phyloP scores from a whole-genome alignment of 2,888 invertebrate genomes.

The Megastigmus dorsalis region DNA sequence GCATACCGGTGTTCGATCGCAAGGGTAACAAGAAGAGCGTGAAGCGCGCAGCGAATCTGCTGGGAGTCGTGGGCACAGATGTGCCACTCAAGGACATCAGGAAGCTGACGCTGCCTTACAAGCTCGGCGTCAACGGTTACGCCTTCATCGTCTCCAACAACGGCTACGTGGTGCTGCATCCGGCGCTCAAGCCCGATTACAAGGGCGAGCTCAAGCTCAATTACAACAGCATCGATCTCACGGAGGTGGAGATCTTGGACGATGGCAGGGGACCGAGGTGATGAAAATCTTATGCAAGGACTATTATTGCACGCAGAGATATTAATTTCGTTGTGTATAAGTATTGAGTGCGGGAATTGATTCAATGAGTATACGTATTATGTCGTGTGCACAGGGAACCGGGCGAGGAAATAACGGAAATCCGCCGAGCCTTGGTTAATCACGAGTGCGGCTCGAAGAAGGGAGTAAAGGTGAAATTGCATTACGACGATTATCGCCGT shows the following conservation, averaged over 20 bases:
- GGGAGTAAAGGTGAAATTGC: slow-evolving; percentile 84
- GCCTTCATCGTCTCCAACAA: slow-evolving; percentile 98
- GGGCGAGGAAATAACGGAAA: slow-evolving; percentile 69
- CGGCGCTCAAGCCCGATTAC: slow-evolving; percentile 89
- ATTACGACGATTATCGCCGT: slow-evolving; percentile 90
- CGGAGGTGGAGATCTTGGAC: slow-evolving; percentile 93
- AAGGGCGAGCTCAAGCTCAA: slow-evolving; percentile 87
- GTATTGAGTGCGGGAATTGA: too few relatives aligned
- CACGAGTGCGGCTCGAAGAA: slow-evolving; percentile 81
- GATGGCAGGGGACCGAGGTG: slow-evolving; percentile 81
- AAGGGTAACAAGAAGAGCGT: slow-evolving; percentile 77
- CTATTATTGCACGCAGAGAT: too few relatives aligned
- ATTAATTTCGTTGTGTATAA: too few relatives aligned
- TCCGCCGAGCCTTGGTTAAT: slow-evolving; percentile 84
- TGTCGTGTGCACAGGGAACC: slow-evolving; percentile 62
- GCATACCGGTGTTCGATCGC: slow-evolving; percentile 93
- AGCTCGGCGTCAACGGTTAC: slow-evolving; percentile 97
- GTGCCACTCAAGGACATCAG: slow-evolving; percentile 94
- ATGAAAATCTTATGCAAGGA: too few relatives aligned
- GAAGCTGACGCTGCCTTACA: slow-evolving; percentile 91
- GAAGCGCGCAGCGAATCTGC: slow-evolving; percentile 82
- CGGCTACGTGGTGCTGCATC: slow-evolving; percentile 96
- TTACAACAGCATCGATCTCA: slow-evolving; percentile 96
- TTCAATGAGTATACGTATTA: too few relatives aligned
- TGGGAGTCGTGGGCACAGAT: slow-evolving; percentile 97